Evolutionary conservation across 2,113 vertebrate genomes (phyloP).

Genomic region (Prunella fulvescens): DNA sequence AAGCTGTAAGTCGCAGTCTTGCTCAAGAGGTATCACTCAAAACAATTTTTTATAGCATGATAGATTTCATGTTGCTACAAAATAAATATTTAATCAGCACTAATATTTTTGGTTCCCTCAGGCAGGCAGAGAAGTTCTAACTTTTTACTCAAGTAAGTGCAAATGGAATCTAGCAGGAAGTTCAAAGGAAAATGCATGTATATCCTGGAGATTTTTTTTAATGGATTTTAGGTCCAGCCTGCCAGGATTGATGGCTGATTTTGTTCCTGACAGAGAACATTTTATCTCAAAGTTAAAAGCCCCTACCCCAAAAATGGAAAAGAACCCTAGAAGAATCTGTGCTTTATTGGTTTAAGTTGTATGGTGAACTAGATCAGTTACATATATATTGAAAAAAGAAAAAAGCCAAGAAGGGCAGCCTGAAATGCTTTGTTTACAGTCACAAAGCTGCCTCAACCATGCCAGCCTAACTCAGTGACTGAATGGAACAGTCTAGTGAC

Average conservation of each 20-base stretch:
- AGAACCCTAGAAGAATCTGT: neutral
- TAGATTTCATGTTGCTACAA: constrained; percentile 18
- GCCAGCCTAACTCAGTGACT: neutral
- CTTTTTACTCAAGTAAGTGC: constrained; percentile 14
- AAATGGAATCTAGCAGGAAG: neutral
- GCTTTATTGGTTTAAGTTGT: neutral
- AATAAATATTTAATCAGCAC: neutral
- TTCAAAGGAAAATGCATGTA: neutral
- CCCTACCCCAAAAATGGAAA: neutral
- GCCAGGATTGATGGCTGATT: neutral
- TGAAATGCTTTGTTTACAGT: neutral
- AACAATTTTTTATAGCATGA: neutral
- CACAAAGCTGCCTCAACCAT: neutral
- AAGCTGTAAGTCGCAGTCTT: neutral
- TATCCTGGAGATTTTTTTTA: neutral
- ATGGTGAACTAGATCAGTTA: neutral
- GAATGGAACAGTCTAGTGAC: neutral
- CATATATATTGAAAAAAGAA: neutral
- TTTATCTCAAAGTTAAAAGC: neutral
- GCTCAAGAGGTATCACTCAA: neutral
- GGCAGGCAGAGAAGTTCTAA: neutral
- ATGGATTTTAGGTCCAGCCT: neutral
- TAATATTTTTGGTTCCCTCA: constrained; percentile 19
- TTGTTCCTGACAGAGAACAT: neutral
- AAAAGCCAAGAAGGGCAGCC: neutral